Percentiles rank a stretch among this genome's conserved stretches.
These are phyloP conservation scores for Leptinotarsa haldemani DNA, from an alignment of 2,888 invertebrate species.

Conservation along the genomic window DNA sequence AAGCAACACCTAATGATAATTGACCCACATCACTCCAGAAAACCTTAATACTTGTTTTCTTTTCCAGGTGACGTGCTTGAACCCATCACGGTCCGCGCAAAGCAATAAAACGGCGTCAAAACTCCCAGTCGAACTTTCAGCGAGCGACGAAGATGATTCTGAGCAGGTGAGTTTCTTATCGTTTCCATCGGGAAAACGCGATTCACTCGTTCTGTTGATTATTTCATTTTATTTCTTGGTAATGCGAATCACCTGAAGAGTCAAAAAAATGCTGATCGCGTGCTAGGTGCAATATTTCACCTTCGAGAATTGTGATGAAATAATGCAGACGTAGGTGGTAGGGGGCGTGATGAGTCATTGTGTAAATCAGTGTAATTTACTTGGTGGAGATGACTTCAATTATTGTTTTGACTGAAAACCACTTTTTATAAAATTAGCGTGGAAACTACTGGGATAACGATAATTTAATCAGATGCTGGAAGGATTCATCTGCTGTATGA, in stretches of 20 bases:
- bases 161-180: constrained; percentile 54
- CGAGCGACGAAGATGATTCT: constrained; percentile 54
- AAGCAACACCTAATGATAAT: no score
- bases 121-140: constrained; percentile 48
- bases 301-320: not conserved
- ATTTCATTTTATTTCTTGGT: constrained; percentile 33
- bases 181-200: constrained; percentile 48
- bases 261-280: constrained; percentile 2
- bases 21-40: not conserved
- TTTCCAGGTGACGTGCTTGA: constrained; percentile 55
- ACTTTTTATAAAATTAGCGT: no score
- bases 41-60: constrained; percentile 31
- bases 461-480: no score
- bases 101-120: constrained; percentile 56
- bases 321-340: not conserved
- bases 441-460: no score
- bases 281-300: not conserved
- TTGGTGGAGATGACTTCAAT: not conserved
- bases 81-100: constrained; percentile 51
- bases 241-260: not conserved
- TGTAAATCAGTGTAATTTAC: not conserved
- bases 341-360: not conserved
- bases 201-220: constrained; percentile 48
- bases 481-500: no score
- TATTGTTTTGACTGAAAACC: no score